Conservation (phyloP, 2,113 vertebrate genomes). For the Panthera leo region DNA sequence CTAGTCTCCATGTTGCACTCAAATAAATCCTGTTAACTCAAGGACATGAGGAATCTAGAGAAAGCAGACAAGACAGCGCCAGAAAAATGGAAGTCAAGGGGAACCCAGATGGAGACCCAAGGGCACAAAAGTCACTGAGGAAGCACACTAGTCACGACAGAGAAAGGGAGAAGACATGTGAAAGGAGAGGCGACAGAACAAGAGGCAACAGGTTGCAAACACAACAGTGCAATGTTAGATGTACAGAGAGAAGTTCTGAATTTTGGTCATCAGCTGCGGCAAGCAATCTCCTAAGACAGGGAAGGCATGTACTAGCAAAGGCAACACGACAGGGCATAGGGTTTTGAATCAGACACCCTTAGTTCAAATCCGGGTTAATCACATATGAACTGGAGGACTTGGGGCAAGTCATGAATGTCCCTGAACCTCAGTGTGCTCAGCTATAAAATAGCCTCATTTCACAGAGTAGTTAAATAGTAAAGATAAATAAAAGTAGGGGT, state of each 20-base stretch:
- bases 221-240: neutral
- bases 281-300: too few species aligned
- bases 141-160: neutral
- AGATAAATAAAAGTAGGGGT: neutral
- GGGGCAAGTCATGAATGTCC: neutral
- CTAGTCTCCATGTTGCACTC: neutral
- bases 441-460: neutral
- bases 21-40: neutral
- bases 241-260: neutral
- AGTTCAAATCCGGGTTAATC: neutral
- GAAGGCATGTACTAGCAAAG: neutral
- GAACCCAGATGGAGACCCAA: neutral
- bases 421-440: neutral
- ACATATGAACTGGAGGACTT: neutral
- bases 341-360: neutral
- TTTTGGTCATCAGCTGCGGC: neutral
- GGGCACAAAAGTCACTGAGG: neutral
- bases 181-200: rapidly evolving
- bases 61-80: neutral
- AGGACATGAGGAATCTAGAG: neutral
- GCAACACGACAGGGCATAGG: rapidly evolving
- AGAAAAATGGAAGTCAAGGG: neutral
- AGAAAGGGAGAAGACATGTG: neutral
- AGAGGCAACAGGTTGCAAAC: neutral
- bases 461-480: neutral